Percentiles rank a stretch among this genome's conserved stretches.
Conservation (phyloP, 2,797 vertebrate species). For the Gadopsis marmoratus region DNA sequence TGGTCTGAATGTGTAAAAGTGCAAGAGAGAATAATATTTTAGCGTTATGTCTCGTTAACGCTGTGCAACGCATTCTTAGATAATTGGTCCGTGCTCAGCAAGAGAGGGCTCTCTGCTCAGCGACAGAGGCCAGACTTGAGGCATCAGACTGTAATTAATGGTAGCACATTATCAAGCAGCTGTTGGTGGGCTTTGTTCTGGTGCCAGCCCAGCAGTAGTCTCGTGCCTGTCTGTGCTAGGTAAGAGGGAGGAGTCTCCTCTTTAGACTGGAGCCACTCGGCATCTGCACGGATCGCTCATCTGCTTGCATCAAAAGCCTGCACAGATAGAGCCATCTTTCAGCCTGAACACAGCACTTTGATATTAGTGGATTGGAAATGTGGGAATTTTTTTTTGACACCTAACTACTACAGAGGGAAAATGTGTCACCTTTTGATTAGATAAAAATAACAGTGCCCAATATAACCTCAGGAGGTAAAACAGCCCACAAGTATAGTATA, state of each 20-base stretch:
- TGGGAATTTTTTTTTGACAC: constrained; percentile 11
- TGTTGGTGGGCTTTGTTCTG: constrained; percentile 79
- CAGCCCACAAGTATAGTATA: not conserved
- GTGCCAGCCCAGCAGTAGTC: constrained; percentile 70
- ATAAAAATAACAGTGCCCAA: constrained; percentile 27
- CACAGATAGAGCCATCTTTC: constrained; percentile 35
- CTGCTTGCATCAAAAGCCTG: constrained; percentile 40
- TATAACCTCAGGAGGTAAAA: not conserved
- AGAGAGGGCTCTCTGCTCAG: constrained; percentile 59
- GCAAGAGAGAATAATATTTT: constrained; percentile 32
- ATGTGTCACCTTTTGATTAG: constrained; percentile 32
- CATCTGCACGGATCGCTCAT: constrained; percentile 57
- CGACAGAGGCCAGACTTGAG: constrained; percentile 74
- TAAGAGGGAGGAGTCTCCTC: constrained; percentile 49
- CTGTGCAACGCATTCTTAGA: constrained; percentile 66
- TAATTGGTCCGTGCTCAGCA: constrained; percentile 65
- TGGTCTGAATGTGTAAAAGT: constrained; percentile 30
- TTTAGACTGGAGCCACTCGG: constrained; percentile 56
- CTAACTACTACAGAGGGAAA: constrained; percentile 7
- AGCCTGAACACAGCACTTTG: constrained; percentile 17
- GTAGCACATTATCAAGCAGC: constrained; percentile 83
- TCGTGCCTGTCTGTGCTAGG: constrained; percentile 60
- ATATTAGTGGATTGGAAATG: constrained; percentile 37
- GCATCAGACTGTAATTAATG: constrained; percentile 84
- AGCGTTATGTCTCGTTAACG: constrained; percentile 57